Conservation (phyloP, 2,113 vertebrate genomes). For the Chaetodon auriga region DNA sequence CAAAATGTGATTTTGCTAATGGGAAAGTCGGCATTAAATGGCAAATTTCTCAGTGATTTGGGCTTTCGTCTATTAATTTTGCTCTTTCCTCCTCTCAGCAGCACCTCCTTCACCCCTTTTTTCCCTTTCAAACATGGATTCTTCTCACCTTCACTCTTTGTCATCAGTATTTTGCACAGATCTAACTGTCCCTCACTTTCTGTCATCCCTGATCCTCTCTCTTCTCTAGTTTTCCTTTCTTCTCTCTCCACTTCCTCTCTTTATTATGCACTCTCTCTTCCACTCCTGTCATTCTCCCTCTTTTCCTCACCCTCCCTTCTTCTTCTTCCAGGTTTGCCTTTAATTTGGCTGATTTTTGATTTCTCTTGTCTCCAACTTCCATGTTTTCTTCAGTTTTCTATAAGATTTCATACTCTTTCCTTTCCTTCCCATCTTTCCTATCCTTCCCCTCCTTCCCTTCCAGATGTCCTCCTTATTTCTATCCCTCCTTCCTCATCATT, state of each 20-base stretch:
- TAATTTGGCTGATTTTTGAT: constrained; percentile 21
- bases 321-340: constrained; percentile 17
- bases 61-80: not conserved
- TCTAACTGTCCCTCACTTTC: not conserved
- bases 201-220: not conserved
- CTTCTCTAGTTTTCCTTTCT: not conserved
- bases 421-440: not conserved
- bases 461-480: constrained; percentile 32
- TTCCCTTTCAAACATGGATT: not conserved
- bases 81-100: no score
- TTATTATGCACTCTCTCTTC: not conserved
- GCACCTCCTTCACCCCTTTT: not conserved
- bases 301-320: not conserved
- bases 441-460: not conserved
- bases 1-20: constrained; percentile 10
- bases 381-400: not conserved
- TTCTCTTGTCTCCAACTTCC: not conserved
- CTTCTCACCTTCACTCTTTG: not conserved
- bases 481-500: constrained; percentile 22
- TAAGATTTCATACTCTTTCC: not conserved
- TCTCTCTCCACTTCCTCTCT: not conserved
- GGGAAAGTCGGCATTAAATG: not conserved
- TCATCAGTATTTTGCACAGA: not conserved
- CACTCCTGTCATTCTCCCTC: not conserved
- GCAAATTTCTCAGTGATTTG: not conserved